Evolutionary conservation across 2,888 invertebrate genomes (phyloP).

Genomic region (Neoitamus cyanurus): DNA sequence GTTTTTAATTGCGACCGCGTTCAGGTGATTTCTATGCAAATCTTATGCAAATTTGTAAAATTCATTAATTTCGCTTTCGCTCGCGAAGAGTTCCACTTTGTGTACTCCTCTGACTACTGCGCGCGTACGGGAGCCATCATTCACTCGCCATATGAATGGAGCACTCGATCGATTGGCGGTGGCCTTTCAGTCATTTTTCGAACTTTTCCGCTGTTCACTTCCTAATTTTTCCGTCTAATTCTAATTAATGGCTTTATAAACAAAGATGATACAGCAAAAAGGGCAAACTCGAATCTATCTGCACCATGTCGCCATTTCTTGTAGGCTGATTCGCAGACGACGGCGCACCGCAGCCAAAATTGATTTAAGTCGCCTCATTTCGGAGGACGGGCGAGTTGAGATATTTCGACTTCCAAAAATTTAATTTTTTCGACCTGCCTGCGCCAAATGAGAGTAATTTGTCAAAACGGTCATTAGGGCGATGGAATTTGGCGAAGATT

Average conservation of each 20-base stretch:
- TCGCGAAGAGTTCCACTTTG: background rate
- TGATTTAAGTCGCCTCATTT: background rate
- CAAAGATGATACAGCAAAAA: conserved; percentile 10
- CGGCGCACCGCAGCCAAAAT: background rate
- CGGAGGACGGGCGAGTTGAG: background rate
- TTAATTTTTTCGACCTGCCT: background rate
- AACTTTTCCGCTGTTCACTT: background rate
- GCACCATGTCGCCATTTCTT: background rate
- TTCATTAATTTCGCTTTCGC: conserved; percentile 44
- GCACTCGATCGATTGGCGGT: background rate
- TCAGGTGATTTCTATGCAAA: conserved; percentile 40
- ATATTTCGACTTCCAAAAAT: background rate
- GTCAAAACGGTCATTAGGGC: background rate
- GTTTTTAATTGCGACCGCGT: conserved; percentile 3
- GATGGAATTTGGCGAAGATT: background rate
- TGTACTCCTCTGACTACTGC: background rate
- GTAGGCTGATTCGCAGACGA: background rate
- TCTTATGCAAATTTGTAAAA: conserved; percentile 25
- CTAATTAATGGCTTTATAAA: conserved; percentile 25
- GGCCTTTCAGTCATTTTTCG: background rate
- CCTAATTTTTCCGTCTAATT: background rate
- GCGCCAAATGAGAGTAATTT: background rate
- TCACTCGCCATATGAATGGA: background rate
- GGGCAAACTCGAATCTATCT: background rate
- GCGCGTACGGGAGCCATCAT: background rate